Base-by-base conservation (phyloP, 2,797 vertebrate species). In the Pangasius djambal region DNA sequence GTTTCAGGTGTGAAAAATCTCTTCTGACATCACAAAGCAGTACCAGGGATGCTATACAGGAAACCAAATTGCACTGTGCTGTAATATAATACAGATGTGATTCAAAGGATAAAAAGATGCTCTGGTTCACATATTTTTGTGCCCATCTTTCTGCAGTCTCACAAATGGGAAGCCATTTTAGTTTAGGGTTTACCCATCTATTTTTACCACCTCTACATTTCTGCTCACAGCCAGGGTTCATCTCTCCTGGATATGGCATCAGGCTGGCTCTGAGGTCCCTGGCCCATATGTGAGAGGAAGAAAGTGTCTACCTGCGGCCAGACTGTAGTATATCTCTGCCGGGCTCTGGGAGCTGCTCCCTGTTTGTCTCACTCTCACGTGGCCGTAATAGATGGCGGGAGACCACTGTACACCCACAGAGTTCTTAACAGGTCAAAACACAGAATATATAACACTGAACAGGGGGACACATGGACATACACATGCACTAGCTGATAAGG, bases 301-400 rank as follows among this genome's bases (percentile, higher is more conserved):
- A 96, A 95, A 92, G 88, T 87, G 92, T 89, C 94, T 92, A 91
- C 91, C 94, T 90, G 91, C 88, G 90, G 70, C 74, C 91, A 70
- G 86, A 34, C 78, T 82, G 92, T 93, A 88, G 92, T 96, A 95
- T 94, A 95, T 96, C 94, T 95, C 90, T 90, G 90, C 92, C 92
- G 90, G 89, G 72, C 91, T 70, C 86, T 92, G 92, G 92, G 92
- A 92, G 90, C 40, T 69, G 88, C 75, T 88, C 86, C 87, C 87
- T 70, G 78, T 87, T 89, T 75, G 87, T 91, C 88, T 88, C 90
- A 90, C 86, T 91, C 90, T 85, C 90, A 89, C 85, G 83, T 67
- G 91, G 91, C 83, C 40, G 57, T 95, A 94, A 96, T 94, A 88
- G 90, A 95, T 95, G 91, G 91, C 90, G 31, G 90, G 89, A 90